A percentile compares a stretch with the other conserved stretches of the same genome.
phyloP scores from a whole-genome alignment of 2,888 invertebrate genomes.

The Drosophila bunnanda region DNA sequence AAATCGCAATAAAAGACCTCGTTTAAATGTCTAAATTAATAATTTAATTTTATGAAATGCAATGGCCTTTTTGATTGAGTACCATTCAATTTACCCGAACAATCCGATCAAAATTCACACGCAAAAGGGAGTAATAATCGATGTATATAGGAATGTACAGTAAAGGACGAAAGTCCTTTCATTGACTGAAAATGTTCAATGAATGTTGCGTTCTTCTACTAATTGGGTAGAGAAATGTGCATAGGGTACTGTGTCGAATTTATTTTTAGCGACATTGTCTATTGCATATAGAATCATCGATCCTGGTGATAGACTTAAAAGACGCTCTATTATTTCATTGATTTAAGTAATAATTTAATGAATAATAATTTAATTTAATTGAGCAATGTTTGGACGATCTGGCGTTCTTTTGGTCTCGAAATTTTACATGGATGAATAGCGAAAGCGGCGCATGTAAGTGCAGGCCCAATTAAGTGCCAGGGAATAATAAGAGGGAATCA shows the following conservation, averaged over 20 bases:
- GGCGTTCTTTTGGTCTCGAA: background rate
- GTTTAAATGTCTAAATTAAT: background rate
- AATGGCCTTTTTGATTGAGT: slow-evolving; percentile 2
- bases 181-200: background rate
- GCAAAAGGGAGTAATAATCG: background rate
- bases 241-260: background rate
- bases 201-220: slow-evolving; percentile 8
- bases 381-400: slow-evolving; percentile 3
- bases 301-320: no score
- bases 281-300: no score
- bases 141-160: background rate
- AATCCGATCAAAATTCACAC: slow-evolving; percentile 1
- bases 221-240: slow-evolving; percentile 26
- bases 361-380: background rate
- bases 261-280: background rate
- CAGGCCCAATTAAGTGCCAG: background rate
- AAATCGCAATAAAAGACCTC: background rate
- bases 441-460: background rate
- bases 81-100: background rate
- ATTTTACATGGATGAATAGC: slow-evolving; percentile 1
- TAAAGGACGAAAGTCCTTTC: background rate
- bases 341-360: background rate
- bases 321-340: no score
- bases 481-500: background rate
- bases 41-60: background rate